Percentiles rank a stretch among this genome's conserved stretches.
Conservation (phyloP, 2,888 invertebrate genomes). For the Pedicia rivosa region DNA sequence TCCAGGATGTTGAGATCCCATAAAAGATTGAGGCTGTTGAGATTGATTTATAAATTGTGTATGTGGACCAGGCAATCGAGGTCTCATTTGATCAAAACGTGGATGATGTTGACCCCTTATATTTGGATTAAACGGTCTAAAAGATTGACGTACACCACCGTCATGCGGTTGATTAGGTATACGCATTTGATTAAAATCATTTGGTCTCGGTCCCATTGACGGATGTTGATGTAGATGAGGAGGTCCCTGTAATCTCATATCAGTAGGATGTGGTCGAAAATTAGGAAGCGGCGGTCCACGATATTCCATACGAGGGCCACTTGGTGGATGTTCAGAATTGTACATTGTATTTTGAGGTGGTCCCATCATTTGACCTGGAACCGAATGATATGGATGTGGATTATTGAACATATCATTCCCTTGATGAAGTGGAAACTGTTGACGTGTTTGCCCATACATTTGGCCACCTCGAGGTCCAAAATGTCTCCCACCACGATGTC, state of each 20-base stretch:
- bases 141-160: too few relatives aligned
- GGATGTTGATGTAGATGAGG: not conserved
- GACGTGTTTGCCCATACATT: too few relatives aligned
- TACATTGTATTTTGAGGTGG: not conserved
- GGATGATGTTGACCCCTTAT: not conserved
- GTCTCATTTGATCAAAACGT: conserved; percentile 3
- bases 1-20: not conserved
- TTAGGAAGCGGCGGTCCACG: not conserved
- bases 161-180: conserved; percentile 2
- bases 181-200: too few relatives aligned
- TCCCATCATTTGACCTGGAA: not conserved
- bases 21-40: conserved; percentile 1
- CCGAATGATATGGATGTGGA: too few relatives aligned
- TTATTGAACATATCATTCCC: not conserved
- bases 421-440: too few relatives aligned
- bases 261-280: not conserved
- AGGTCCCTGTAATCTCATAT: not conserved
- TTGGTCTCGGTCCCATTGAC: not conserved
- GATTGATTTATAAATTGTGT: not conserved
- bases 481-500: too few relatives aligned
- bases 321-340: conserved; percentile 3
- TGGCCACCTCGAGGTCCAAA: too few relatives aligned
- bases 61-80: not conserved
- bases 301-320: not conserved
- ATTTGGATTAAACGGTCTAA: not conserved